Evolutionary conservation across 2,113 vertebrate genomes (phyloP).

Genomic region (Cyprinodon brontotheroides): DNA sequence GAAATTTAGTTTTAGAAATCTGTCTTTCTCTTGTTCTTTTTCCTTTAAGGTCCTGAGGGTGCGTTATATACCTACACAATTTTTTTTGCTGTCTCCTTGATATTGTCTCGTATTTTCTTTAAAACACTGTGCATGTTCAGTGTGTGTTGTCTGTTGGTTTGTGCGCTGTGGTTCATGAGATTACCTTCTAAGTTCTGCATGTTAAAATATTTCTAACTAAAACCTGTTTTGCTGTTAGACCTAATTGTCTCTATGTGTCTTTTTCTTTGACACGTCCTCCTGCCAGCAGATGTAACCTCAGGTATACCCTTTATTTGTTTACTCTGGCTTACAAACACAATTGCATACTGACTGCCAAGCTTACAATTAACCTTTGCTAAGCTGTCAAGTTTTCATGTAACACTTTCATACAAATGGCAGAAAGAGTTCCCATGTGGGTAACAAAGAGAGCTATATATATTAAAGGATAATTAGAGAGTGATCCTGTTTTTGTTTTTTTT

Average conservation of each 20-base stretch:
- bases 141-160: slow-evolving; percentile 22
- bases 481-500: too few relatives aligned
- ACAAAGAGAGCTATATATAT: too few relatives aligned
- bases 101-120: background rate
- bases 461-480: too few relatives aligned
- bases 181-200: slow-evolving; percentile 31
- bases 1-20: slow-evolving; percentile 39
- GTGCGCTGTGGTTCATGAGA: slow-evolving; percentile 11
- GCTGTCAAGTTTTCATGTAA: background rate
- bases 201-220: slow-evolving; percentile 6
- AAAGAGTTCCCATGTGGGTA: too few relatives aligned
- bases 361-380: background rate
- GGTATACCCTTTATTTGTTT: slow-evolving; percentile 60
- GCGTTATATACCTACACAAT: slow-evolving; percentile 31
- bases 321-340: slow-evolving; percentile 7
- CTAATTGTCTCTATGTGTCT: slow-evolving; percentile 47
- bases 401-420: background rate
- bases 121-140: slow-evolving; percentile 29
- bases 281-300: slow-evolving; percentile 68
- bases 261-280: slow-evolving; percentile 22
- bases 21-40: slow-evolving; percentile 35
- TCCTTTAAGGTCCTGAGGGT: slow-evolving; percentile 46
- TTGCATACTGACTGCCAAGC: background rate
- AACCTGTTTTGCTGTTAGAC: slow-evolving; percentile 13
- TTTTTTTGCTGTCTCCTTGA: slow-evolving; percentile 20